Base-by-base conservation (phyloP, 2,113 vertebrate species). In the Progne subis region DNA sequence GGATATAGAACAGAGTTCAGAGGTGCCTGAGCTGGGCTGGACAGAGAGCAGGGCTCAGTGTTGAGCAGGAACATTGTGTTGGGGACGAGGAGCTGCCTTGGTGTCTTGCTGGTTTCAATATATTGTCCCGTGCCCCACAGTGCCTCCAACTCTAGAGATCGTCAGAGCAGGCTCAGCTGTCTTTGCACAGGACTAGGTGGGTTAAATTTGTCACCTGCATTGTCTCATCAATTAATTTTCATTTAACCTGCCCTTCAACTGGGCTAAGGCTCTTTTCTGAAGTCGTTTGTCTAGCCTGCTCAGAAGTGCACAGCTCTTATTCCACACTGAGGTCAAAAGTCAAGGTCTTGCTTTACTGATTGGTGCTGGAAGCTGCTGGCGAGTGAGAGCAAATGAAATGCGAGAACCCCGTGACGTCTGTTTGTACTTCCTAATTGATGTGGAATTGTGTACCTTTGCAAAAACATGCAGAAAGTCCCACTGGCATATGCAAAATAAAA, bases 181-280 rank as follows among this genome's bases (percentile, higher is more conserved):
- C 81, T 85, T 76, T 80, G 55, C 24, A 29, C 63, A 43, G 68
- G 49, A 20, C 82, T 47, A 32, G 20, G 28, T 72, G 70, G 75
- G 67, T 81, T 96, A 96, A 83, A 83, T 88, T 86, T 78, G 64
- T 88, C 86, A 70, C 59, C 75, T 88, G 83, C 43, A 37, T 64
- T 64, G 57, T 60, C 91, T 93, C 70, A 53, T 92, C 80, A 82
- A 34, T 59, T 92, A 97, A 93, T 69, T 92, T 94, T 76, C 70
- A 25, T 70, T 95, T 94, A 95, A 92, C 87, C 92, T 96, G 91
- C 60, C 94, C 84, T 96, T 96, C 94, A 97, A 84, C 94, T 92
- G 75, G 39, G 20, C 63, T 90, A 86, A 94, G 43, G 49, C 92
- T 97, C 90, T 92, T 94, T 94, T 78, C 72, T 83, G 60, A 88